Conservation (phyloP, 2,888 invertebrate species). For the Marasmarcha lunaedactyla region DNA sequence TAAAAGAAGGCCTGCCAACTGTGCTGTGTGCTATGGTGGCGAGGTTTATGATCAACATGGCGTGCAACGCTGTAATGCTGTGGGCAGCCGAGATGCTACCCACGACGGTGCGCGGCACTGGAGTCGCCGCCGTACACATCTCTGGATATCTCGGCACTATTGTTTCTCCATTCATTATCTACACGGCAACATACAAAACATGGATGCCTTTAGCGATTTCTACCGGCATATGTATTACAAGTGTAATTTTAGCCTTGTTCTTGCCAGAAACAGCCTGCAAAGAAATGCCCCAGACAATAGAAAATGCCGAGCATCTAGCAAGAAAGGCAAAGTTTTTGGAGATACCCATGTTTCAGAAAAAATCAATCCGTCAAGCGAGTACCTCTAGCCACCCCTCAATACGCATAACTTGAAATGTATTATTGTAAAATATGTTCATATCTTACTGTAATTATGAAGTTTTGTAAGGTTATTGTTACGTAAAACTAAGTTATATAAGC, state of each 20-base stretch:
- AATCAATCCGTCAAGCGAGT: no score
- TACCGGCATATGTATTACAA: constrained; percentile 24
- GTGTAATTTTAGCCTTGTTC: constrained; percentile 24
- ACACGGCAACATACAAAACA: constrained; percentile 26
- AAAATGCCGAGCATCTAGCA: constrained; percentile 37
- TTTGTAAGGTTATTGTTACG: no score
- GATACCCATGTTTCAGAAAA: constrained; percentile 25
- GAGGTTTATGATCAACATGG: constrained; percentile 40
- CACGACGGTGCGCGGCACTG: constrained; percentile 38
- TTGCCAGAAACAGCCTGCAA: constrained; percentile 45
- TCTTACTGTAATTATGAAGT: no score
- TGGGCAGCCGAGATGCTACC: constrained; percentile 49
- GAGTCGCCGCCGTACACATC: constrained; percentile 35
- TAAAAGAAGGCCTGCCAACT: constrained; percentile 29
- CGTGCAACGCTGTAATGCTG: constrained; percentile 30
- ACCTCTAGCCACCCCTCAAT: no score
- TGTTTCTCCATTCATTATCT: constrained; percentile 45
- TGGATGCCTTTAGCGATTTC: constrained; percentile 41
- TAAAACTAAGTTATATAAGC: no score
- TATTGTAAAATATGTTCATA: no score
- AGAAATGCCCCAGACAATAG: constrained; percentile 49
- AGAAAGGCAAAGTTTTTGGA: constrained; percentile 30
- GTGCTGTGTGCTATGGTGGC: constrained; percentile 41
- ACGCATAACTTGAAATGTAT: no score
- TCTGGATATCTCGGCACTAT: constrained; percentile 35